Percentiles rank a stretch among this genome's conserved stretches.
These are phyloP conservation scores for Cylas formicarius DNA, from an alignment of 1,140 invertebrate species.

Conservation along the genomic window DNA sequence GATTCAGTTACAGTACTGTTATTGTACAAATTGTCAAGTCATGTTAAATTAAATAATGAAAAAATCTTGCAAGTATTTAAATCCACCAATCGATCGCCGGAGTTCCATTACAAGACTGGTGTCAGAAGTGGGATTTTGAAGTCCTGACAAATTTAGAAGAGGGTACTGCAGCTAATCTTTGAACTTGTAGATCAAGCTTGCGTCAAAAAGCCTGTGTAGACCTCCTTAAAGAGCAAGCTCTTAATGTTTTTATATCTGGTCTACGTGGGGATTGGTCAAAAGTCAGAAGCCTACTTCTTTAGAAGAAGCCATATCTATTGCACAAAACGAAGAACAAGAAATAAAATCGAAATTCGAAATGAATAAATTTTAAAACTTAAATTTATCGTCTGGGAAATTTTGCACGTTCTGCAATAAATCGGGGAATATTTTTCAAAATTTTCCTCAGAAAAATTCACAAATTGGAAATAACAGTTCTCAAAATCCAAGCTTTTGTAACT, in stretches of 20 bases:
- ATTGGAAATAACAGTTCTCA: background rate
- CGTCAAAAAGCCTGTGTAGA: no score
- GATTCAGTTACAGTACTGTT: no score
- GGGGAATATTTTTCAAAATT: background rate
- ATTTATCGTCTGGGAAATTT: no score
- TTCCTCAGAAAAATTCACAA: background rate
- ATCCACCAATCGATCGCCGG: no score
- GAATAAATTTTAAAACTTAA: background rate
- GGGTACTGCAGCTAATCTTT: no score
- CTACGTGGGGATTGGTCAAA: background rate
- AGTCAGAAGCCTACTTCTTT: conserved; percentile 1
- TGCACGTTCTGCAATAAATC: background rate
- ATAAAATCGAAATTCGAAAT: background rate
- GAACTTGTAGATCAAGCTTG: no score
- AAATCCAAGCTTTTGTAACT: conserved; percentile 1
- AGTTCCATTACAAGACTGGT: no score
- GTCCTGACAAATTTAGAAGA: no score
- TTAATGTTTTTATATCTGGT: conserved; percentile 3
- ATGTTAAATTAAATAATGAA: no score
- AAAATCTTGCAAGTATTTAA: no score
- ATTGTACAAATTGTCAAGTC: no score
- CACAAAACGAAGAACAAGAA: conserved; percentile 3
- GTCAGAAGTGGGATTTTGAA: no score
- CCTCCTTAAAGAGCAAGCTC: conserved; percentile 1
- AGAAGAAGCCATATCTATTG: conserved; percentile 2